Conservation (phyloP, 2,797 vertebrate species). For the Pantherophis vulpinus region DNA sequence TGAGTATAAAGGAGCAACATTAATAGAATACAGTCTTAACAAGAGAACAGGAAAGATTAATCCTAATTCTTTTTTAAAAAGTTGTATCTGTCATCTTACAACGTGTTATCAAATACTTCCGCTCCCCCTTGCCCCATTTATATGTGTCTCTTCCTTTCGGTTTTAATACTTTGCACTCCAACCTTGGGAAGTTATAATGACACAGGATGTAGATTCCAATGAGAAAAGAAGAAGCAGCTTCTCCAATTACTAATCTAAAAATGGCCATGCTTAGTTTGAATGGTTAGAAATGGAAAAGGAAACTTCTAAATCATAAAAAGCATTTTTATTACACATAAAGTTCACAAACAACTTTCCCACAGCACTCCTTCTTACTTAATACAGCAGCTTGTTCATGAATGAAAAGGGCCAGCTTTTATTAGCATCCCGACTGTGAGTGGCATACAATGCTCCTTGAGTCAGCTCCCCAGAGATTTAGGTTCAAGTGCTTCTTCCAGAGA, state of each 20-base stretch:
- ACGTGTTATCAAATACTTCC: neutral
- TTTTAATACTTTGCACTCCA: constrained; percentile 9
- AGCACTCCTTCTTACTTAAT: constrained; percentile 27
- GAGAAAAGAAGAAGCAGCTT: constrained; percentile 22
- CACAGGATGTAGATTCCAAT: constrained; percentile 36
- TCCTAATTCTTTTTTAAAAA: neutral
- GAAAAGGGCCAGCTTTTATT: constrained; percentile 13
- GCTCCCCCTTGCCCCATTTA: neutral
- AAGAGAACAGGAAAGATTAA: neutral
- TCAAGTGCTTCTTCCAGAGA: constrained; percentile 26
- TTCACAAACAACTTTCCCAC: constrained; percentile 40
- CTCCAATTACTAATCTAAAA: neutral
- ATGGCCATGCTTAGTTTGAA: neutral
- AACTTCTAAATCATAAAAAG: constrained; percentile 33
- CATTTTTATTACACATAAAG: constrained; percentile 38
- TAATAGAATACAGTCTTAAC: neutral
- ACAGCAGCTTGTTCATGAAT: constrained; percentile 12
- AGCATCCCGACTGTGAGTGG: neutral
- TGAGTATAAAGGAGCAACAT: neutral
- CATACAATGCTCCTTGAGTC: neutral
- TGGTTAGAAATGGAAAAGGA: constrained; percentile 50
- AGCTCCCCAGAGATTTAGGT: constrained; percentile 27
- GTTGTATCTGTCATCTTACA: neutral
- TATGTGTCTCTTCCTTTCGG: constrained; percentile 21
- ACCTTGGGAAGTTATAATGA: constrained; percentile 39